Conservation (phyloP, 2,113 vertebrate genomes). For the Elgaria multicarinata region DNA sequence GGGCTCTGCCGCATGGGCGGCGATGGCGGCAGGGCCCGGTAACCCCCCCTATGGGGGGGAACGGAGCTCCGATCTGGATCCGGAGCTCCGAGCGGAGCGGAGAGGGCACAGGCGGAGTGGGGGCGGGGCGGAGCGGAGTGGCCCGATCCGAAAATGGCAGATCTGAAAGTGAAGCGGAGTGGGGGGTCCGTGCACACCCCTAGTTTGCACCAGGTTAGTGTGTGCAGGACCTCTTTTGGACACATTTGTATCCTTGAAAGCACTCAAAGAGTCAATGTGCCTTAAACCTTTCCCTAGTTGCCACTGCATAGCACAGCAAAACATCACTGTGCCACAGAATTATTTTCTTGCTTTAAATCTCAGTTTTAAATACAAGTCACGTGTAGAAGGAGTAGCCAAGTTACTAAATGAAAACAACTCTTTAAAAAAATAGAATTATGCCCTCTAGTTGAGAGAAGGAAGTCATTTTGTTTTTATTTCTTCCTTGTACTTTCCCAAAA, state of each 20-base stretch:
- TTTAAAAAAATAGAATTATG: slow-evolving; percentile 70
- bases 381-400: slow-evolving; percentile 52
- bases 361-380: slow-evolving; percentile 70
- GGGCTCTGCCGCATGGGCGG: too few relatives aligned
- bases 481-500: slow-evolving; percentile 64
- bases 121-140: too few relatives aligned
- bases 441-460: slow-evolving; percentile 57
- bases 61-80: too few relatives aligned
- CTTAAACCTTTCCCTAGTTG: slow-evolving; percentile 21
- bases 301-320: background rate
- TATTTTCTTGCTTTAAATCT: slow-evolving; percentile 70
- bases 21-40: too few relatives aligned
- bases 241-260: slow-evolving; percentile 1
- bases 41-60: too few relatives aligned
- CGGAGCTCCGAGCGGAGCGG: too few relatives aligned
- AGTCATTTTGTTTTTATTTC: slow-evolving; percentile 71
- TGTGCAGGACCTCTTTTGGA: background rate
- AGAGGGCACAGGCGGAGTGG: too few relatives aligned
- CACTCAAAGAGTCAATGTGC: slow-evolving; percentile 45
- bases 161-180: too few relatives aligned
- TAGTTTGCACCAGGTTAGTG: too few relatives aligned
- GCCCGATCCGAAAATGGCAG: too few relatives aligned
- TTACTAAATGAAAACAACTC: slow-evolving; percentile 68
- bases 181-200: too few relatives aligned
- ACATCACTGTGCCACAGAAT: slow-evolving; percentile 43